Evolutionary conservation across 2,113 vertebrate genomes (phyloP).

Genomic region (Oceanodroma tethys): DNA sequence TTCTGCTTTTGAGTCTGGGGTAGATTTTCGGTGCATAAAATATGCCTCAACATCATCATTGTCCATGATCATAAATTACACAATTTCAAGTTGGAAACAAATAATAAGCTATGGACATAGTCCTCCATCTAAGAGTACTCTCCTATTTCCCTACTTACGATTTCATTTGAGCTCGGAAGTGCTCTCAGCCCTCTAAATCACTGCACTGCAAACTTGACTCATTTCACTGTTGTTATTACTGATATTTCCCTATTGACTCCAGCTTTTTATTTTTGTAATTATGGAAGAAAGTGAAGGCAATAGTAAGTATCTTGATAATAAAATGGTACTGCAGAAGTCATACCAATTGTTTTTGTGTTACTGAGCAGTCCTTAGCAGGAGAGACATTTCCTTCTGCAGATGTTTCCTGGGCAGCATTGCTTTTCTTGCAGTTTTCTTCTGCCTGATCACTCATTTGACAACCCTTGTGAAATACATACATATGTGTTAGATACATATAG

Average conservation of each 20-base stretch:
- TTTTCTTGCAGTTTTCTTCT: neutral
- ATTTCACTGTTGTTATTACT: neutral
- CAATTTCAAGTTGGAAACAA: neutral
- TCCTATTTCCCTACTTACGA: neutral
- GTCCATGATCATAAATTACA: neutral
- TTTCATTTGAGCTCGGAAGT: neutral
- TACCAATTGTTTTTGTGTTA: slow-evolving; percentile 65
- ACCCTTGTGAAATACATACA: neutral
- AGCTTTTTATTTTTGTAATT: neutral
- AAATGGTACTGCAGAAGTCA: neutral
- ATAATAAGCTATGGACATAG: neutral
- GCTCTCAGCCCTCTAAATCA: neutral
- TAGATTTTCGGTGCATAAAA: neutral
- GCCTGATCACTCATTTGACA: slow-evolving; percentile 34
- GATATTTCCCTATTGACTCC: neutral
- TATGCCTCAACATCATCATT: neutral
- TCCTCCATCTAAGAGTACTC: neutral
- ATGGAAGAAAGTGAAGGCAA: neutral
- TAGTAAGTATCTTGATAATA: neutral
- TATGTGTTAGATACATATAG: neutral
- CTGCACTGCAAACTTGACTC: neutral
- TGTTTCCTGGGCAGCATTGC: neutral
- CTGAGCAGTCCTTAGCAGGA: neutral
- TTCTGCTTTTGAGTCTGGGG: neutral
- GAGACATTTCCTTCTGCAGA: neutral